Evolutionary conservation across 2,797 vertebrate genomes (phyloP), one percentile per base, ranked within the genome.

Genomic region (Diceros bicornis): DNA sequence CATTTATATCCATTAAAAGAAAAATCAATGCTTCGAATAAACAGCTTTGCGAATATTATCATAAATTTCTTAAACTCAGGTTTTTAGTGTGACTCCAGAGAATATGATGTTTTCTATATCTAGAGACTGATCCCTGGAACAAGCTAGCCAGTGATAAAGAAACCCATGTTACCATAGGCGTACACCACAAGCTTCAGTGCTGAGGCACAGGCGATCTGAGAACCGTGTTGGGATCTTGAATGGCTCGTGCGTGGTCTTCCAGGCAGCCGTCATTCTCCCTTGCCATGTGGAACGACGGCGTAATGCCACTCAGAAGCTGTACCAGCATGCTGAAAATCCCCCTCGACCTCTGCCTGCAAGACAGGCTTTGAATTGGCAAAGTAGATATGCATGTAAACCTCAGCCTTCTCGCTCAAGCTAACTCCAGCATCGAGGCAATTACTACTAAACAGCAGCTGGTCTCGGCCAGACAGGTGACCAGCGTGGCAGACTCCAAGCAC

Each of bases 11-110:
- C 18, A 18, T 79, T 50, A 37, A 72, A 88, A 79, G 34, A 52
- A 59, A 79, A 86, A 75, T 61, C 32, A 94, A 34, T 2, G 50
- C 18, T 91, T 59, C 34, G 27, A 93, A 77, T 64, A 93, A 68
- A 37, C 25, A 88, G 84, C 69, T 55, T 95, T 91, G 47, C 29
- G 89, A 89, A 92, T 57, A 89, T 52, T 69, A 88, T 59, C 84
- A 92, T 47, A 85, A 82, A 66, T 91, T 71, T 78, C 89, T 94
- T 79, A 91, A 93, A 81, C 59, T 87, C 74, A 75, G 44, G 77
- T 91, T 93, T 66, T 95, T 91, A 47, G n/a, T 81, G 47, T n/a
- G 87, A 96, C 47, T 17, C 47, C n/a, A 75, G 72, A 93, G 50
- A 95, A 95, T 47, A 37, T 44, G 66, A 84, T 66, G 11, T 82